These are phyloP conservation scores for Leptopilina boulardi DNA, from an alignment of 1,140 invertebrate genomes.

Conservation along the genomic window DNA sequence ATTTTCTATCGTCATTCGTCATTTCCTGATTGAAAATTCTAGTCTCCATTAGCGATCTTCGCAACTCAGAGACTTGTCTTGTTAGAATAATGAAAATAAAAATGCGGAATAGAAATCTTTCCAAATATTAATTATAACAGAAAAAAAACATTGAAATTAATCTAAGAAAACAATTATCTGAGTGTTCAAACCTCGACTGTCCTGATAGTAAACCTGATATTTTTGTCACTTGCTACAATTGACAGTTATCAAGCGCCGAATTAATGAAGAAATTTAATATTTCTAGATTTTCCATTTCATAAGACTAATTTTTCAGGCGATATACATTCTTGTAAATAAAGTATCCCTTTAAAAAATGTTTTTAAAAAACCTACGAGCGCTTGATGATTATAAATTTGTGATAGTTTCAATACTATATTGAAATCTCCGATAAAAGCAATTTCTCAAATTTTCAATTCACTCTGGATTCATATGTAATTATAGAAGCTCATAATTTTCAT, in stretches of 20 bases:
- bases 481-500: constrained; percentile 9
- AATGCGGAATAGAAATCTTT: not conserved
- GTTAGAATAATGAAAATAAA: not conserved
- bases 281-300: no score
- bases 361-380: not conserved
- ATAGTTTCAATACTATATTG: not conserved
- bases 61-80: not conserved
- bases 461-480: not conserved
- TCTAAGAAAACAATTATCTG: not conserved
- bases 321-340: not conserved
- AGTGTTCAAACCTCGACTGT: not conserved
- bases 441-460: not conserved
- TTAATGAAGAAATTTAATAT: not conserved
- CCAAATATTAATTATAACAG: not conserved
- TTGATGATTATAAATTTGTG: not conserved
- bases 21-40: not conserved
- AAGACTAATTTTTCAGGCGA: no score
- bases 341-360: not conserved
- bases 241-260: constrained; percentile 7
- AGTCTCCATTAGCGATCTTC: not conserved
- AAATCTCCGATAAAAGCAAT: not conserved
- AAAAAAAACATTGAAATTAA: not conserved
- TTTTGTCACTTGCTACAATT: constrained; percentile 4
- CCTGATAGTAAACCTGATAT: constrained; percentile 13
- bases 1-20: constrained; percentile 2